Conservation (phyloP, 2,888 invertebrate genomes). For the Athetis lepigone region DNA sequence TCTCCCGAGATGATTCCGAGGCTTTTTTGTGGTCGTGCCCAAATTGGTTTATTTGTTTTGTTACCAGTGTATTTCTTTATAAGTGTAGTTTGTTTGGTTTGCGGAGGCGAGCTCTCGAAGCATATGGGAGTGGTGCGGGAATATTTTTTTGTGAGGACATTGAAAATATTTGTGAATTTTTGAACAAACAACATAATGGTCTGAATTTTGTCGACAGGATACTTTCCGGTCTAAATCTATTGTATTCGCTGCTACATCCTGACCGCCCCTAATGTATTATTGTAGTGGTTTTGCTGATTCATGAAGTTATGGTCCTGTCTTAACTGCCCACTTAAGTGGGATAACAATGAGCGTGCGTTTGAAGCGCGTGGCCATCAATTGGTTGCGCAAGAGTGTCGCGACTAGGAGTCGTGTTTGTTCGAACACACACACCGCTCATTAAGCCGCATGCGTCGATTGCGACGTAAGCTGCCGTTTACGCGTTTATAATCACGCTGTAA, state of each 20-base stretch:
- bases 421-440: conserved; percentile 62
- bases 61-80: conserved; percentile 84
- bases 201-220: conserved; percentile 62
- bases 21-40: conserved; percentile 82
- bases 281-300: conserved; percentile 72
- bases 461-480: conserved; percentile 62
- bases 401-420: conserved; percentile 38
- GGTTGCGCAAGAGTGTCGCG: conserved; percentile 56
- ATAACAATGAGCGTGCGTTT: conserved; percentile 68
- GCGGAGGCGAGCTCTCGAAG: conserved; percentile 76
- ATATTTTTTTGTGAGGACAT: conserved; percentile 55
- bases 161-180: conserved; percentile 65
- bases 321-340: conserved; percentile 72
- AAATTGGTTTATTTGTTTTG: conserved; percentile 90
- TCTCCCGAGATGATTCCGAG: conserved; percentile 76
- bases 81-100: conserved; percentile 84
- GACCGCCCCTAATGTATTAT: conserved; percentile 75
- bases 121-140: conserved; percentile 73
- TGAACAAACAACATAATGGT: conserved; percentile 60
- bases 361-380: conserved; percentile 59
- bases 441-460: conserved; percentile 62
- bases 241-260: conserved; percentile 58
- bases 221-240: conserved; percentile 65
- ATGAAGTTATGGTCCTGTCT: conserved; percentile 67
- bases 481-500: conserved; percentile 59